These are phyloP conservation scores for Zelostemma sp. DNA, from an alignment of 1,140 invertebrate species.

Conservation along the genomic window DNA sequence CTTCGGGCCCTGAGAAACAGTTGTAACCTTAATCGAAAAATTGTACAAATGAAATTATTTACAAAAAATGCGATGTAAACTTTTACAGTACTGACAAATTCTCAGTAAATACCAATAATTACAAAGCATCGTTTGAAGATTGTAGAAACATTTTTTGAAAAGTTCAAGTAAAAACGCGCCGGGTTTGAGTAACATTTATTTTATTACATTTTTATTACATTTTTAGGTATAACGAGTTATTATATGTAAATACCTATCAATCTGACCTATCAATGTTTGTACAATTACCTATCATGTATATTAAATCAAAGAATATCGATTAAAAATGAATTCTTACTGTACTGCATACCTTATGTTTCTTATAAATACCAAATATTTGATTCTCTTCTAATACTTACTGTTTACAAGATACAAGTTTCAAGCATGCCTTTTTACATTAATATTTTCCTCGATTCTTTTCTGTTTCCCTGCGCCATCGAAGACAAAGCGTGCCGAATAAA, in stretches of 20 bases:
- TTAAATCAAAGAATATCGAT: conserved; percentile 50
- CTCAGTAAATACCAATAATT: too few species aligned
- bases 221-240: conserved; percentile 56
- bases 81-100: too few species aligned
- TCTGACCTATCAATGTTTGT: conserved; percentile 59
- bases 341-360: conserved; percentile 42
- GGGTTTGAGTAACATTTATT: conserved; percentile 45
- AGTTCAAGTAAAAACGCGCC: too few species aligned
- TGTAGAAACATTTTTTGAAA: too few species aligned
- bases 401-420: conserved; percentile 7
- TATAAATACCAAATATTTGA: conserved; percentile 37
- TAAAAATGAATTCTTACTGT: conserved; percentile 36
- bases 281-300: conserved; percentile 56
- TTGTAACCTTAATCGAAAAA: neutral
- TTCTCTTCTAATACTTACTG: conserved; percentile 45
- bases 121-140: too few species aligned
- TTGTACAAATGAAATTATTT: too few species aligned
- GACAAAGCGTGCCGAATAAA: neutral
- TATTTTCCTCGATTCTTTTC: neutral
- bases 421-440: conserved; percentile 6
- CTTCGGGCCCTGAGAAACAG: neutral
- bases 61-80: too few species aligned
- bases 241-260: conserved; percentile 52
- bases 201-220: conserved; percentile 59
- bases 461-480: neutral